Conservation (phyloP, 1,140 invertebrate species). For the Lepidotrigona ventralis region DNA sequence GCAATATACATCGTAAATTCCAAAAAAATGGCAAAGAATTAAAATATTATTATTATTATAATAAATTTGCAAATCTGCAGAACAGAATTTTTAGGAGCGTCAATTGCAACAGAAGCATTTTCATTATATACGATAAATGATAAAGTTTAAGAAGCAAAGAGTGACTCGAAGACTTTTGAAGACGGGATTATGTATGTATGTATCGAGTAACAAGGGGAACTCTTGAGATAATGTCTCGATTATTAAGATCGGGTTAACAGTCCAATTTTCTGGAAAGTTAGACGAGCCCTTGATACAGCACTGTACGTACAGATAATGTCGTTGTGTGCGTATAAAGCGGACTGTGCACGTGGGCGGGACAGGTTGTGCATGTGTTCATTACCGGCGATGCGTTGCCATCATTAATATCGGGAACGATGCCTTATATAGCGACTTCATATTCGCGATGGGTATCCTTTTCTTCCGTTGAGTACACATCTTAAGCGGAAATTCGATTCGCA, state of each 20-base stretch:
- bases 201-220: neutral
- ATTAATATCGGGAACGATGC: slow-evolving; percentile 61
- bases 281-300: slow-evolving; percentile 15
- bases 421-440: slow-evolving; percentile 46
- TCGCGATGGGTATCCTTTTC: neutral
- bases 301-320: slow-evolving; percentile 29
- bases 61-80: too few species aligned
- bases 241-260: slow-evolving; percentile 19
- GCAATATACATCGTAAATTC: too few species aligned
- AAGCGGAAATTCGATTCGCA: slow-evolving; percentile 29
- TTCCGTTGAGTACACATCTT: neutral
- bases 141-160: too few species aligned
- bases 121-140: too few species aligned
- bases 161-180: neutral
- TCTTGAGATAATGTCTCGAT: neutral
- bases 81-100: too few species aligned
- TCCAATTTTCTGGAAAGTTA: slow-evolving; percentile 13
- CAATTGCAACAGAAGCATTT: too few species aligned
- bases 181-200: neutral
- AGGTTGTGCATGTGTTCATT: slow-evolving; percentile 62
- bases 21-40: too few species aligned
- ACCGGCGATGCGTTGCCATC: slow-evolving; percentile 56
- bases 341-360: slow-evolving; percentile 59
- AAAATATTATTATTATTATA: too few species aligned
- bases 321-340: slow-evolving; percentile 30